Evolutionary conservation across 1,140 invertebrate species (phyloP).

Genomic region (Ceratina australensis): DNA sequence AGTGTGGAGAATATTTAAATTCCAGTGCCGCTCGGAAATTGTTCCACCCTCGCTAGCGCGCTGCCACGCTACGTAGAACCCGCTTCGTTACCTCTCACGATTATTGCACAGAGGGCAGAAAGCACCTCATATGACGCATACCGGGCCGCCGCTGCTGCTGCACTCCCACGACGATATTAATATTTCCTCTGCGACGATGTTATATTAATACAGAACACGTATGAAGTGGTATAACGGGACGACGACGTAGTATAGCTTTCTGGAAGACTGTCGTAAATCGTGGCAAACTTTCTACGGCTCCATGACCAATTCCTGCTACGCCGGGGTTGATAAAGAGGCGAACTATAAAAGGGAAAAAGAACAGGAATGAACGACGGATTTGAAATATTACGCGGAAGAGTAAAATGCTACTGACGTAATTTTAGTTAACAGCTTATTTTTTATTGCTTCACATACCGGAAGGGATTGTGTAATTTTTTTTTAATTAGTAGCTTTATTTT

Average conservation of each 20-base stretch:
- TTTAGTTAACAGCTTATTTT: too few relatives aligned
- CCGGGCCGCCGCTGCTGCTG: conserved; percentile 35
- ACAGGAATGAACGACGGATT: too few relatives aligned
- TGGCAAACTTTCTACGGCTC: conserved; percentile 18
- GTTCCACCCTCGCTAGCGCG: conserved; percentile 34
- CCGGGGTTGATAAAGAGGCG: too few relatives aligned
- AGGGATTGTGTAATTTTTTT: too few relatives aligned
- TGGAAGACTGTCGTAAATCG: conserved; percentile 46
- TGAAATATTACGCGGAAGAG: too few relatives aligned
- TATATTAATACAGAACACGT: conserved; percentile 54
- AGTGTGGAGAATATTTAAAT: conserved; percentile 56
- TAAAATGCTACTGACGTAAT: too few relatives aligned
- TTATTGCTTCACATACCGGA: too few relatives aligned
- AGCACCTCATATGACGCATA: conserved; percentile 64
- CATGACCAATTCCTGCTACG: conserved; percentile 7
- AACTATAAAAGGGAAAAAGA: too few relatives aligned
- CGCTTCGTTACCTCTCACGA: conserved; percentile 63
- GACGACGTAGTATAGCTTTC: neutral
- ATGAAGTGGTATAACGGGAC: neutral
- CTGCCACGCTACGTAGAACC: conserved; percentile 29
- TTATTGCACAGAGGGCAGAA: conserved; percentile 59
- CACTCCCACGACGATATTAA: conserved; percentile 63
- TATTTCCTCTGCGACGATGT: conserved; percentile 61
- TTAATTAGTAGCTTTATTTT: too few relatives aligned
- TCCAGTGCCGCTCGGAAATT: conserved; percentile 42